These are phyloP conservation scores for Sebastes baramenuke DNA, from an alignment of 2,797 vertebrate species.

Conservation along the genomic window DNA sequence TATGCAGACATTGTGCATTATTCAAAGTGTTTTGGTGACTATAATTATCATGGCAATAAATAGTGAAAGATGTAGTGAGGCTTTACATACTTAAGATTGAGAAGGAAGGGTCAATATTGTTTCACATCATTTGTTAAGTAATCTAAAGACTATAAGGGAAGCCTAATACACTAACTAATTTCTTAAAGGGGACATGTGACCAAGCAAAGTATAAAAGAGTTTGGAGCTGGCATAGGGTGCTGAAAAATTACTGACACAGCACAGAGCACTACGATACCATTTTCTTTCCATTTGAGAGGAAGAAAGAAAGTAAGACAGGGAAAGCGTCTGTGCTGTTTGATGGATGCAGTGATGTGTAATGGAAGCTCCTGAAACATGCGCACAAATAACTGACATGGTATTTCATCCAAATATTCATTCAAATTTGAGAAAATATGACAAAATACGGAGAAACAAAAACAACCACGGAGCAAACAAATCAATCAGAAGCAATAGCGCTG, in stretches of 20 bases:
- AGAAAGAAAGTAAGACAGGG: slow-evolving; percentile 12
- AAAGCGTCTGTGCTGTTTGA: slow-evolving; percentile 33
- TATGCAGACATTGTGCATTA: neutral
- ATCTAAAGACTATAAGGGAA: neutral
- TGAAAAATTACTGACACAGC: slow-evolving; percentile 8
- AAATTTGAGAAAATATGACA: slow-evolving; percentile 67
- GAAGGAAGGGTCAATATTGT: neutral
- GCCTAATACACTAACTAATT: neutral
- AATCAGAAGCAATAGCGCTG: slow-evolving; percentile 90
- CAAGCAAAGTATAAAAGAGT: neutral
- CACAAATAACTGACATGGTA: slow-evolving; percentile 31
- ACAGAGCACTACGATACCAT: neutral
- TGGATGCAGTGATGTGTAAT: slow-evolving; percentile 63
- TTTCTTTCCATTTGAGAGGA: slow-evolving; percentile 21
- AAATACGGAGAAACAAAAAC: slow-evolving; percentile 67
- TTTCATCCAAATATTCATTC: slow-evolving; percentile 62
- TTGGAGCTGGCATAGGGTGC: neutral
- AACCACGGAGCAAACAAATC: slow-evolving; percentile 84
- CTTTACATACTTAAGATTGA: neutral
- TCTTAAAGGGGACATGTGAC: neutral
- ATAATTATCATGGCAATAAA: neutral
- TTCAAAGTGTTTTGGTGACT: neutral
- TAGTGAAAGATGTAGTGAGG: neutral
- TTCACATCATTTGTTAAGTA: neutral
- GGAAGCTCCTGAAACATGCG: slow-evolving; percentile 45